Evolutionary conservation across 2,113 vertebrate species (phyloP), one percentile per base, ranked within the genome.

Genomic region (Hylia prasina): DNA sequence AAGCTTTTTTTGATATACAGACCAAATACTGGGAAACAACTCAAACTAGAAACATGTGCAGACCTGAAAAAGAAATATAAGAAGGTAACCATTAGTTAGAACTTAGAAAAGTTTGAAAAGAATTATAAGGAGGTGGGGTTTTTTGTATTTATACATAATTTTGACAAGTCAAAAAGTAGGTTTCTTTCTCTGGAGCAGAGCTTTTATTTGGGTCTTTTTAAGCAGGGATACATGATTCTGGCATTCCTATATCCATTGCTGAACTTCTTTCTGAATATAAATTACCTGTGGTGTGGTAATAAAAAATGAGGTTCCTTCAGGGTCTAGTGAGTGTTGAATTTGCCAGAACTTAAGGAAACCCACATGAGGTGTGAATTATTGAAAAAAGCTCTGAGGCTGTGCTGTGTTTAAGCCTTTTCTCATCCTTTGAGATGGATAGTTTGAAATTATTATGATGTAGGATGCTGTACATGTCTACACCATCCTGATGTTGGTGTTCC

Each of bases 21-120:
- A 97, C 99, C 99, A 87, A 99, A 99, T 98, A 99, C 99, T 16
- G 99, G 99, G 87, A 98, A 99, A 70, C 99, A 99, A 90, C 98
- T 99, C 79, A 99, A 99, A 96, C 97, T 99, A 96, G 99, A 99
- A 98, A 98, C 98, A 4, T 99, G 99, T 54, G 84, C 97, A 50
- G 99, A 99, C 95, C 98, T 99, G 85, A 99, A 98, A 97, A 99
- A 99, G 97, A 99, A 99, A 97, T 99, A 99, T 35, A 99, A 99
- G 94, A 99, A 99, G 99, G 99, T 99, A 90, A 87, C 13, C 2
- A 23, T 42, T 70, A 11, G 14, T 56, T 5, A 61, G 25, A 94
- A 28, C 17, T 65, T 44, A 2, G 4, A 35, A 15, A 50, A 83
- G 3, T 2, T 4, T 10, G 5, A 31, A 60, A 72, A 63, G 0